Base-by-base conservation (phyloP, 2,113 vertebrate genomes). In the Apodemus speciosus region DNA sequence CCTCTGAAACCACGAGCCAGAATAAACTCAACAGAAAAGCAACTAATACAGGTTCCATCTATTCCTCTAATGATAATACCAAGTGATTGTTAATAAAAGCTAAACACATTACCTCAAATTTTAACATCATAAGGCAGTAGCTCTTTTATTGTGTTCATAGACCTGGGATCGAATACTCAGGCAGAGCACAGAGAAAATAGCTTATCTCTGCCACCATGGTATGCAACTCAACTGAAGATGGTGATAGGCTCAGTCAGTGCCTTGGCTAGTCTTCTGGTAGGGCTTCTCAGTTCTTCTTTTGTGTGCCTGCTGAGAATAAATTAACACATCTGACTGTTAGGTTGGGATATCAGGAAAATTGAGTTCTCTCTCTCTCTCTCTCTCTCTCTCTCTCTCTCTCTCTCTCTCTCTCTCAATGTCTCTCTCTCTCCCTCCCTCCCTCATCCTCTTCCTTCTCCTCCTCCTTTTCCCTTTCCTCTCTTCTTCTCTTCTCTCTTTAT, bases 21-120 rank as follows among this genome's bases (percentile, higher is more conserved):
- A 46, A 30, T 43, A 62, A 43, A 62, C 38, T 60, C n/a, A 83
- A 43, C 25, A 32, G 56, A 27, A 40, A 60, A 60, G 14, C 8
- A 43, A 43, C 0, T 9, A 43, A 27, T 27, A 40, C 53, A 38
- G 53, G 7, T 10, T 15, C 6, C 23, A 81, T 76, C 75, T 53
- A 46, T 93, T 93, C 16, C 81, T 64, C 38, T 86, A 68, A 86
- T 38, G 71, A 91, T 51, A 81, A 88, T 46, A 14, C 58, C 23
- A 21, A 58, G 35, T 25, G 89, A 32, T n/a, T 9, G 49, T 58
- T 86, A 40, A 25, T 49, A 85, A 43, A 38, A 53, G 9, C 58
- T 62, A 40, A 81, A 38, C 1, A 51, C 69, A 35, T 83, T 80
- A 77, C n/a, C 27, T 89, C 40, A 43, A 46, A 51, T 68, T 30